Base-by-base conservation (phyloP, 1,140 invertebrate species). In the Zophobas atratus region DNA sequence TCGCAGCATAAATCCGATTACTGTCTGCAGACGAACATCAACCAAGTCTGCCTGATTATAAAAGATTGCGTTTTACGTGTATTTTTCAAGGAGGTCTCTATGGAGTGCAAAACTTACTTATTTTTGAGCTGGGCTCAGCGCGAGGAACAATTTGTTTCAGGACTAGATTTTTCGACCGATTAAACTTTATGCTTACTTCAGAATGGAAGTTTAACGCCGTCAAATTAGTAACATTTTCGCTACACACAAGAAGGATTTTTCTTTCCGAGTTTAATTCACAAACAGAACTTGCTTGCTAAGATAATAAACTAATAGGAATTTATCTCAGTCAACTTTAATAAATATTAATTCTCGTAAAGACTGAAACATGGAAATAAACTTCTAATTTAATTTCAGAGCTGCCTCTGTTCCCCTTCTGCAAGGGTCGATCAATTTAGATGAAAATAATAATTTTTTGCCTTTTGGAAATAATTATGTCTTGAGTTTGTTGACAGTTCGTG, bases 321-420 rank as follows among this genome's bases (percentile, higher is more conserved):
- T 67, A 67, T 67, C 60, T 67, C 60, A 67, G 60, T 67, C 60
- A 67, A 67, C 60, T 67, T 67, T 67, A 46, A 67, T 67, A 67
- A 67, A 67, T 67, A 67, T 67, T 67, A 67, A 67, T 67, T 33
- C 39, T 39, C 6, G n/a, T 6, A 67, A 67, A n/a, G 20, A 32
- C 60, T 33, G 60, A 67, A 67, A 67, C 39, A 32, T 48, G 55
- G 55, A 57, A 57, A 57, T 57, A 57, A 57, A 57, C 55, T 57
- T 36, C 60, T 67, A 67, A 67, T 67, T 67, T 67, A 67, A 67
- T 67, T 43, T 1, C n/a, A 36, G 36, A 0, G 6, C 53, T 3
- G 20, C 32, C 51, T 55, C 34, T 34, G 6, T 55, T 34, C 3
- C 33, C 6, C n/a, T 20, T 20, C 20, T 20, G 20, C 20, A 20